Conservation (phyloP, 2,888 invertebrate genomes). For the Drosophila anomalipes region DNA sequence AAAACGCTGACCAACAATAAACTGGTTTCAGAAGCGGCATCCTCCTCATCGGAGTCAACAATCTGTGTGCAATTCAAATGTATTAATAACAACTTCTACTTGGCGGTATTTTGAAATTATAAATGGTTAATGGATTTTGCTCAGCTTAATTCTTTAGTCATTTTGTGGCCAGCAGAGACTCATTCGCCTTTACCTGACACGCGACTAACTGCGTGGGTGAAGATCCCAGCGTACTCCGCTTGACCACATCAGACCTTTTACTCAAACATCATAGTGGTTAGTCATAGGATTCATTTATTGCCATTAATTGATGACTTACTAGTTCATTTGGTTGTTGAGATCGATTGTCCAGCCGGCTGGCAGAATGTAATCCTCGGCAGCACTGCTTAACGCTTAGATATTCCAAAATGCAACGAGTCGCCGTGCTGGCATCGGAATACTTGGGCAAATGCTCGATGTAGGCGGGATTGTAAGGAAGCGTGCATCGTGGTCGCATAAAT, state of each 20-base stretch:
- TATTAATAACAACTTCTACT: conserved; percentile 6
- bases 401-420: conserved; percentile 70
- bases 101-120: background rate
- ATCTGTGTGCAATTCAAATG: conserved; percentile 39
- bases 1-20: conserved; percentile 27
- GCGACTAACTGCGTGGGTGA: conserved; percentile 76
- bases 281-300: background rate
- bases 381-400: conserved; percentile 55
- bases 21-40: conserved; percentile 27
- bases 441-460: conserved; percentile 69
- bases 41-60: conserved; percentile 71
- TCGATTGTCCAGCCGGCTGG: conserved; percentile 65
- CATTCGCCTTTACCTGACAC: conserved; percentile 24
- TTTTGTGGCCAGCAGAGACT: conserved; percentile 39
- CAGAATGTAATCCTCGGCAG: conserved; percentile 56
- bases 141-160: conserved; percentile 72
- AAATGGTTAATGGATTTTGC: background rate
- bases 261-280: conserved; percentile 70
- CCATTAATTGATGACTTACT: conserved; percentile 46
- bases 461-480: conserved; percentile 54
- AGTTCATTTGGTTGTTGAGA: conserved; percentile 49
- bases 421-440: conserved; percentile 49
- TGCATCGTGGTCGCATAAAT: conserved; percentile 73
- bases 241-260: conserved; percentile 80
- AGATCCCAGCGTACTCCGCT: conserved; percentile 20